Conservation (phyloP, 2,888 invertebrate genomes). For the Poecilobothrus nobilitatus region DNA sequence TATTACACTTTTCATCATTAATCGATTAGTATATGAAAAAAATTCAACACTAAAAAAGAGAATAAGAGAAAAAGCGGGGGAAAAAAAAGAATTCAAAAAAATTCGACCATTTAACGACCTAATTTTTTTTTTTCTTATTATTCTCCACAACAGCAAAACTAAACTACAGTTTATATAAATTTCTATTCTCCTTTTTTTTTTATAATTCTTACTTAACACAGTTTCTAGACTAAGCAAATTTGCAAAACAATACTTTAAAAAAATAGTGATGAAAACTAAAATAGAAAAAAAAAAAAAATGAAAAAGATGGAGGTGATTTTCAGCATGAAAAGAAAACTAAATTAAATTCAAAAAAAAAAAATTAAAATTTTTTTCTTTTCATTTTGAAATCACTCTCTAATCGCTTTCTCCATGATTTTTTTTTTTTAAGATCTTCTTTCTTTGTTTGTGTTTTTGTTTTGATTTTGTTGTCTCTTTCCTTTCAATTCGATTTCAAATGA, state of each 20-base stretch:
- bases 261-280: too few species aligned
- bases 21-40: not conserved
- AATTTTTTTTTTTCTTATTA: not conserved
- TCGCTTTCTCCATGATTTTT: not conserved
- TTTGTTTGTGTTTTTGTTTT: too few species aligned
- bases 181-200: too few species aligned
- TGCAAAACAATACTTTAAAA: too few species aligned
- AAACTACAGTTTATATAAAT: too few species aligned
- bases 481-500: not conserved
- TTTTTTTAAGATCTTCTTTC: too few species aligned
- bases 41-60: not conserved
- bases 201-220: too few species aligned
- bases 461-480: not conserved
- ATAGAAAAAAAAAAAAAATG: not conserved
- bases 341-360: not conserved
- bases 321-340: not conserved
- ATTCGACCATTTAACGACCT: not conserved
- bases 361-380: not conserved
- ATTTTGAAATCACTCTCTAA: not conserved
- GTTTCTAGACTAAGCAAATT: too few species aligned
- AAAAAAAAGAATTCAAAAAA: not conserved
- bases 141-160: not conserved
- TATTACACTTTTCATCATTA: conserved; percentile 6
- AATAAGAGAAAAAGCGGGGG: not conserved
- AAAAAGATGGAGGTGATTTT: not conserved